Evolutionary conservation across 2,797 vertebrate species (phyloP).

Genomic region (Centropyge bicolor): DNA sequence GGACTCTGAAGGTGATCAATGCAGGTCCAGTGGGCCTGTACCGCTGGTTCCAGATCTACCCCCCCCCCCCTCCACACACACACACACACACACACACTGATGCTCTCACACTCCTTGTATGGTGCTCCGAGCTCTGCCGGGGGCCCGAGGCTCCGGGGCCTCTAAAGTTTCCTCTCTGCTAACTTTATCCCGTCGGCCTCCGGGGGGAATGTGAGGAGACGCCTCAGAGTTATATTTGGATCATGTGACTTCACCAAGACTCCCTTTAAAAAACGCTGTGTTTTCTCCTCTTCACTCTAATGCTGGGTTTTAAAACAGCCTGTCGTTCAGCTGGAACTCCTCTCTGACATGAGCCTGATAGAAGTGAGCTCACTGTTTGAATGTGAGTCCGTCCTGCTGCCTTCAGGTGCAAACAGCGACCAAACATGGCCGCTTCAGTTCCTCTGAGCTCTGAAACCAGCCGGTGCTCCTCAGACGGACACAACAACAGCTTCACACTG

Average conservation of each 20-base stretch:
- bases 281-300: neutral
- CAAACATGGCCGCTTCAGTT: too few species aligned
- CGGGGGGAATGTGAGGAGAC: conserved; percentile 70
- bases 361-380: too few species aligned
- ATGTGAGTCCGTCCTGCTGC: too few species aligned
- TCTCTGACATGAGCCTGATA: too few species aligned
- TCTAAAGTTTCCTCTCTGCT: conserved; percentile 83
- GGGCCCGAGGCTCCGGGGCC: conserved; percentile 31
- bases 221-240: conserved; percentile 77
- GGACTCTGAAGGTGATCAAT: neutral
- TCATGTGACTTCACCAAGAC: conserved; percentile 62
- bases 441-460: too few species aligned
- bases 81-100: conserved; percentile 7
- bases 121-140: conserved; percentile 42
- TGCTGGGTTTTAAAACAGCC: too few species aligned
- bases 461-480: too few species aligned
- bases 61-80: neutral
- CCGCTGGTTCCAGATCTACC: neutral
- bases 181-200: conserved; percentile 78
- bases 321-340: too few species aligned
- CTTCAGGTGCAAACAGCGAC: too few species aligned
- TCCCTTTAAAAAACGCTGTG: conserved; percentile 19
- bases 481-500: too few species aligned
- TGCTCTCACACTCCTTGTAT: conserved; percentile 67
- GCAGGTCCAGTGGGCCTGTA: conserved; percentile 1